Evolutionary conservation across 2,113 vertebrate species (phyloP).

Genomic region (Vanacampus margaritifer): DNA sequence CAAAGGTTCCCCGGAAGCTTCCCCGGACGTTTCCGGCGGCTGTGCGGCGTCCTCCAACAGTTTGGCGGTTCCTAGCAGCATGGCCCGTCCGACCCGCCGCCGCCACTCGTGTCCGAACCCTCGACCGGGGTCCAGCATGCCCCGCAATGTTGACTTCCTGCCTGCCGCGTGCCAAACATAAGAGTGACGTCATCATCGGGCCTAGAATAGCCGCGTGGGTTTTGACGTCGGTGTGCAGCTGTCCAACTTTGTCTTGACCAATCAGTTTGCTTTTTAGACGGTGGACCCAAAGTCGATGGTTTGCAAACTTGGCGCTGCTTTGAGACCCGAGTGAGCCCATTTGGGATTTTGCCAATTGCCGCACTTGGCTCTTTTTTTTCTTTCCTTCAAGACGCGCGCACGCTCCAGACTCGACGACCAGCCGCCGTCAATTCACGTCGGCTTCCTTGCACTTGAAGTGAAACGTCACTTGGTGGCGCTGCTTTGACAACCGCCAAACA

Average conservation of each 20-base stretch:
- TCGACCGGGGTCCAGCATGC: constrained; percentile 48
- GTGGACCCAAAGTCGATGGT: too few species aligned
- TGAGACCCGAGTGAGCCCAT: too few species aligned
- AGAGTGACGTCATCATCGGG: neutral
- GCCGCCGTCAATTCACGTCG: too few species aligned
- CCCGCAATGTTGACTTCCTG: neutral
- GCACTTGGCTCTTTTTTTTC: too few species aligned
- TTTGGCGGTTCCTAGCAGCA: constrained; percentile 81
- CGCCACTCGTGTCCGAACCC: constrained; percentile 28
- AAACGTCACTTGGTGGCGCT: too few species aligned
- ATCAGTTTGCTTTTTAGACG: too few species aligned
- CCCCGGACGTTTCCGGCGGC: constrained; percentile 41
- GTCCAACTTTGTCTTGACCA: constrained; percentile 57
- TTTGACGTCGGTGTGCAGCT: constrained; percentile 55
- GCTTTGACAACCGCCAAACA: too few species aligned
- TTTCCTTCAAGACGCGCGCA: too few species aligned
- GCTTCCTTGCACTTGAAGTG: too few species aligned
- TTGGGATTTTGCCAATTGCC: too few species aligned
- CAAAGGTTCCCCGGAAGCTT: constrained; percentile 34
- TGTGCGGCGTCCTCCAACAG: constrained; percentile 66
- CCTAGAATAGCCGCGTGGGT: constrained; percentile 61
- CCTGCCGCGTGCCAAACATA: neutral
- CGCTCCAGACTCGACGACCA: too few species aligned
- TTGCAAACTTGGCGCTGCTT: too few species aligned
- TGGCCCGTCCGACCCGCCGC: constrained; percentile 59